Evolutionary conservation across 2,113 vertebrate genomes (phyloP).

Genomic region (Tinamus guttatus): DNA sequence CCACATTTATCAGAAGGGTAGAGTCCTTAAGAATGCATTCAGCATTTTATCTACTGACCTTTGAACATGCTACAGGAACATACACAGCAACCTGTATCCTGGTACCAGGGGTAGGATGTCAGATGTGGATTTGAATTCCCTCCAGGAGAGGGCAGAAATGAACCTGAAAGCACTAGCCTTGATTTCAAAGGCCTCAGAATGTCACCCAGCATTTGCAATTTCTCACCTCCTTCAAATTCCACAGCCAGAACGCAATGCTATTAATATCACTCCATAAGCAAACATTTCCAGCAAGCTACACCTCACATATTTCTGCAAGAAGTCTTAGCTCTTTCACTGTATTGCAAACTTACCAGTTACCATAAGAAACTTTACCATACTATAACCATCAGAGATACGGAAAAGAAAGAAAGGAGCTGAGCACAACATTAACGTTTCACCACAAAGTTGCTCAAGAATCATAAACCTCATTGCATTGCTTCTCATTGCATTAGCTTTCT

Average conservation of each 20-base stretch:
- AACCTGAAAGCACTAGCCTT: neutral
- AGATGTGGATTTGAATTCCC: neutral
- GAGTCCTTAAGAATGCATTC: neutral
- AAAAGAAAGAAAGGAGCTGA: neutral
- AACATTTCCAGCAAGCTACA: neutral
- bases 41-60: neutral
- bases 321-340: neutral
- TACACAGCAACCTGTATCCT: neutral
- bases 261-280: neutral
- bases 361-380: neutral
- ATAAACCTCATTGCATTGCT: neutral
- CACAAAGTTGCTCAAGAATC: neutral
- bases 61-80: neutral
- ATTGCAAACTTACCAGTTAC: fast-evolving
- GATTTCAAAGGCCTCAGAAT: neutral
- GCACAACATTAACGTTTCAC: fast-evolving
- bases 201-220: neutral
- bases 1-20: neutral
- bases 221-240: neutral
- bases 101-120: neutral
- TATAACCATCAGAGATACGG: neutral
- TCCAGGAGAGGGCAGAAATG: neutral
- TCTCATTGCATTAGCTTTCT: neutral
- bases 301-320: neutral
- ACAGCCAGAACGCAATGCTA: neutral